phyloP scores from a whole-genome alignment of 1,140 invertebrate species.

The Trachelipus rathkii region DNA sequence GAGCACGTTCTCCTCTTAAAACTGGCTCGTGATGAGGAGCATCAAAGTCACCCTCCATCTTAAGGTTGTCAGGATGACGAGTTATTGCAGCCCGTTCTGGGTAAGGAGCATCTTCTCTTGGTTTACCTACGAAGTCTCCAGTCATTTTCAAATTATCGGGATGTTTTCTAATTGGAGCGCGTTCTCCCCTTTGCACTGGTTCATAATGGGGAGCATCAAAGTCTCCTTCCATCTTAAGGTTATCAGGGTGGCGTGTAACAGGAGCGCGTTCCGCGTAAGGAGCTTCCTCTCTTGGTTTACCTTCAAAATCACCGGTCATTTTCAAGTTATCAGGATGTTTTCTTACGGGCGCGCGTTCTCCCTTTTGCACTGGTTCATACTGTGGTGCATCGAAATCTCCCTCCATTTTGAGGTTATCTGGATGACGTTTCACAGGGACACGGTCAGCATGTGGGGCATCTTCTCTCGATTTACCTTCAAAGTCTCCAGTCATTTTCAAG shows the following conservation, averaged over 20 bases:
- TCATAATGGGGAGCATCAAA: slow-evolving; percentile 48
- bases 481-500: slow-evolving; percentile 52
- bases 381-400: slow-evolving; percentile 54
- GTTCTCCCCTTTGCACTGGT: slow-evolving; percentile 52
- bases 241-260: slow-evolving; percentile 52
- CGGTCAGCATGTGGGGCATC: slow-evolving; percentile 21
- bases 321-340: slow-evolving; percentile 30
- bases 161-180: slow-evolving; percentile 50
- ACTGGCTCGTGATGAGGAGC: slow-evolving; percentile 25
- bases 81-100: neutral
- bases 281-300: slow-evolving; percentile 38
- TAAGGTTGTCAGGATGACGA: slow-evolving; percentile 2
- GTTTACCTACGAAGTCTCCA: slow-evolving; percentile 55
- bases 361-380: neutral
- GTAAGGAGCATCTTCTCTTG: slow-evolving; percentile 28
- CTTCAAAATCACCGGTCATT: slow-evolving; percentile 54
- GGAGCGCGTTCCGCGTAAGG: slow-evolving; percentile 51
- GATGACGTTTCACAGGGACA: slow-evolving; percentile 52
- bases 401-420: slow-evolving; percentile 55
- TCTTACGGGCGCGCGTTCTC: slow-evolving; percentile 26
- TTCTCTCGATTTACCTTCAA: slow-evolving; percentile 25
- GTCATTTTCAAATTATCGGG: slow-evolving; percentile 59
- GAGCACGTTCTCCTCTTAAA: slow-evolving; percentile 51
- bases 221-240: slow-evolving; percentile 62
- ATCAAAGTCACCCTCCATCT: slow-evolving; percentile 55